These are phyloP conservation scores for Huso huso DNA, from an alignment of 2,797 vertebrate species.

Conservation along the genomic window DNA sequence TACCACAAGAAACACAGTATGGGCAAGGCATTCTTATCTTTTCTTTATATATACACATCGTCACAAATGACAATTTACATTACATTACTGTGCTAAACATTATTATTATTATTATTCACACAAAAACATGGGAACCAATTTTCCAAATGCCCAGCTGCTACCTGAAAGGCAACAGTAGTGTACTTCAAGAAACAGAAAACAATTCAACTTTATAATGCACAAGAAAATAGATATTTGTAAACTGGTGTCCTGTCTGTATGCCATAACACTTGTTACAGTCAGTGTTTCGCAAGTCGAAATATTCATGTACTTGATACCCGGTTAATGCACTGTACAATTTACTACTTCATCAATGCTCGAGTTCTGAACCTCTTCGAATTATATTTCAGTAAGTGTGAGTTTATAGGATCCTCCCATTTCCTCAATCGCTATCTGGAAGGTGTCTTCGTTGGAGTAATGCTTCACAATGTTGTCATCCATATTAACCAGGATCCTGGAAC, in stretches of 20 bases:
- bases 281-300: not conserved
- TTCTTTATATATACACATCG: too few species aligned
- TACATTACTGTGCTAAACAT: too few species aligned
- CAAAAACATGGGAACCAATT: not conserved
- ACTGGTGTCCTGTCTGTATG: conserved; percentile 30
- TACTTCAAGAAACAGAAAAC: conserved; percentile 14
- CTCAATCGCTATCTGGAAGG: conserved; percentile 93
- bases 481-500: conserved; percentile 84
- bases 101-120: too few species aligned
- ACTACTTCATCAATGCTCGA: not conserved
- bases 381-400: conserved; percentile 95
- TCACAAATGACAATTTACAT: too few species aligned
- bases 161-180: not conserved
- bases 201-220: conserved; percentile 15
- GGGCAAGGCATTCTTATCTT: too few species aligned
- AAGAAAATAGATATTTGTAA: conserved; percentile 44
- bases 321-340: conserved; percentile 10
- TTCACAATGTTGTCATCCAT: conserved; percentile 99
- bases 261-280: not conserved
- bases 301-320: not conserved
- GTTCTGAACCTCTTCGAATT: conserved; percentile 27
- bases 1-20: too few species aligned
- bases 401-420: conserved; percentile 81
- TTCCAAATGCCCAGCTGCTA: not conserved
- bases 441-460: conserved; percentile 98